Base-by-base conservation (phyloP, 2,797 vertebrate species). In the Streptopelia turtur region DNA sequence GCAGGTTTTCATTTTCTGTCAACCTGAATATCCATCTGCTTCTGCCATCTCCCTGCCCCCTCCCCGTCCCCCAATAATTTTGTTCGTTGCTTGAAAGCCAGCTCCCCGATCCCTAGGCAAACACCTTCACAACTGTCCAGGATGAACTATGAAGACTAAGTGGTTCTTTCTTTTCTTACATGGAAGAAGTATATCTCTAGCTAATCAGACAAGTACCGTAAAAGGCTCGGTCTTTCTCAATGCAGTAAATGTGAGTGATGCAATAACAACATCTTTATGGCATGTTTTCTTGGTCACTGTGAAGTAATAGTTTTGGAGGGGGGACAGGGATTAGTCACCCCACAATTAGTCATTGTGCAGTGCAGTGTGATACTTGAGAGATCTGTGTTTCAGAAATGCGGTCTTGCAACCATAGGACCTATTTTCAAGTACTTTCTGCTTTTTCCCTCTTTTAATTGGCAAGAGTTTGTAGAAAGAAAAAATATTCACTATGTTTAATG, bases 1-100 rank as follows among this genome's bases (percentile, higher is more conserved):
- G 83, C 85, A 94, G 85, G 71, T 90, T 98, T 97, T 97, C 83
- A 94, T 95, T 95, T 97, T 94, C 91, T 94, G 92, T 97, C 96
- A 90, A 64, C 70, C 87, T 96, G 93, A 97, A 96, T 91, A 95
- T 94, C 70, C 72, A 28, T 93, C 92, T 93, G 72, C 86, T 92
- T 83, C 78, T 90, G 59, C 75, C 85, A 61, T 68, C 33, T 87
- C 65, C 37, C 72, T 83, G 9, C 12, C 21, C 35, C n/a, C 37
- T 35, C 22, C 53, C 33, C 18, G 6, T 12, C 27, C 21, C 9
- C 14, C 30, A 6, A 39, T 6, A 31, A 5, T 28, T 37, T 8
- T 83, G 81, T 22, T 31, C 28, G 71, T 79, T 65, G 9, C 78
- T 75, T 85, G 77, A 92, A 79, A 90, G 37, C 15, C 56, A 70